These are phyloP conservation scores for Lymantria dispar DNA, from an alignment of 2,888 invertebrate genomes.

Conservation along the genomic window DNA sequence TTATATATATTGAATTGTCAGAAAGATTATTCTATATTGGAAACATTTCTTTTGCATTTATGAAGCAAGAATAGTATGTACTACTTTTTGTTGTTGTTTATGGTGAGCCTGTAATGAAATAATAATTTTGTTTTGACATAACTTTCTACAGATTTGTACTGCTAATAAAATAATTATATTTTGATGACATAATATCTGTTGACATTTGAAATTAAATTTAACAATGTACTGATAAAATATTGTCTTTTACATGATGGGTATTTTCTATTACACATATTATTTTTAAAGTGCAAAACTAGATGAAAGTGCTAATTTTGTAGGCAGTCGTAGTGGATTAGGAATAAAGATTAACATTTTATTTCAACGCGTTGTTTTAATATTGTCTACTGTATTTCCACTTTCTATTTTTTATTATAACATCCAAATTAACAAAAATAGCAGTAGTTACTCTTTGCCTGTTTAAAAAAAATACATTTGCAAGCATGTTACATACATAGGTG, in stretches of 20 bases:
- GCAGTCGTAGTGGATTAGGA: conserved; percentile 61
- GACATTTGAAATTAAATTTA: conserved; percentile 30
- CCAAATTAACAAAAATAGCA: too few species aligned
- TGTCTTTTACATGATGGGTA: conserved; percentile 30
- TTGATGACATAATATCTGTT: conserved; percentile 30
- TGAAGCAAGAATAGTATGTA: conserved; percentile 5
- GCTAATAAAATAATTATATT: conserved; percentile 14
- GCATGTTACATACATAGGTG: too few species aligned
- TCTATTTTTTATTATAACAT: too few species aligned
- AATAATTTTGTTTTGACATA: conserved; percentile 6
- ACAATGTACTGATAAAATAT: conserved; percentile 36
- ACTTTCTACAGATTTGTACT: conserved; percentile 27
- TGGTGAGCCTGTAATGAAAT: conserved; percentile 25
- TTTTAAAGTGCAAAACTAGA: conserved; percentile 59
- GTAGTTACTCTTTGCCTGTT: too few species aligned
- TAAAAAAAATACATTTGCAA: too few species aligned
- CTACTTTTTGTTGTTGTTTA: conserved; percentile 36
- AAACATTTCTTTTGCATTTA: too few species aligned
- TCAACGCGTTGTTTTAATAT: conserved; percentile 19
- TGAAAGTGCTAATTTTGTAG: conserved; percentile 61
- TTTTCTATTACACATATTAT: conserved; percentile 39
- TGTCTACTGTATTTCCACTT: too few species aligned
- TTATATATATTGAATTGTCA: too few species aligned
- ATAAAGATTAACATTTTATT: conserved; percentile 54
- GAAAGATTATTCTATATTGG: too few species aligned